Conservation (phyloP, 2,113 vertebrate species). For the Hoplias malabaricus region DNA sequence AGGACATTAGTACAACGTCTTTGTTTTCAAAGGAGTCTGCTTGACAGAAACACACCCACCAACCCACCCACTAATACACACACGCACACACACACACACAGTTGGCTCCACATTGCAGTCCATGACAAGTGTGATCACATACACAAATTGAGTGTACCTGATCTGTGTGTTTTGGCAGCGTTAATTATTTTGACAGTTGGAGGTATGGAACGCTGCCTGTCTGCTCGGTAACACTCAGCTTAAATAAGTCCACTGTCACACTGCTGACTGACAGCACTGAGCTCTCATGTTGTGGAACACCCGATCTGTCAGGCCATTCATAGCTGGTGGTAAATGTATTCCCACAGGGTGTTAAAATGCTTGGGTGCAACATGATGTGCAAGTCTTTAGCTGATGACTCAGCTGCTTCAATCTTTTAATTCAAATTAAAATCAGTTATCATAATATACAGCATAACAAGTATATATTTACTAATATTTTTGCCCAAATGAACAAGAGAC, state of each 20-base stretch:
- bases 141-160: constrained; percentile 30
- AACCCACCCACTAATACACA: constrained; percentile 19
- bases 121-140: constrained; percentile 27
- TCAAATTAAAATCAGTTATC: neutral
- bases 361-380: neutral
- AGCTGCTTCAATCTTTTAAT: neutral
- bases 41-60: constrained; percentile 6
- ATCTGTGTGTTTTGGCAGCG: constrained; percentile 36
- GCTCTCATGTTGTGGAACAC: neutral
- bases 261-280: neutral
- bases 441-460: neutral
- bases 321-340: neutral
- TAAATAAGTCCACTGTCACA: constrained; percentile 18
- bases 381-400: neutral
- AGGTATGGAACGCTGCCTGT: constrained; percentile 2
- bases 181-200: constrained; percentile 37
- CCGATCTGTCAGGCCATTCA: neutral
- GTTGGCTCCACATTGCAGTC: neutral
- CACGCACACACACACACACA: constrained; percentile 1
- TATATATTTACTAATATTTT: neutral
- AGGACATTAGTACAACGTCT: neutral
- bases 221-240: neutral
- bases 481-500: no score
- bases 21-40: neutral
- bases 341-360: neutral